Evolutionary conservation across 2,113 vertebrate species (phyloP).

Genomic region (Thomomys bottae): DNA sequence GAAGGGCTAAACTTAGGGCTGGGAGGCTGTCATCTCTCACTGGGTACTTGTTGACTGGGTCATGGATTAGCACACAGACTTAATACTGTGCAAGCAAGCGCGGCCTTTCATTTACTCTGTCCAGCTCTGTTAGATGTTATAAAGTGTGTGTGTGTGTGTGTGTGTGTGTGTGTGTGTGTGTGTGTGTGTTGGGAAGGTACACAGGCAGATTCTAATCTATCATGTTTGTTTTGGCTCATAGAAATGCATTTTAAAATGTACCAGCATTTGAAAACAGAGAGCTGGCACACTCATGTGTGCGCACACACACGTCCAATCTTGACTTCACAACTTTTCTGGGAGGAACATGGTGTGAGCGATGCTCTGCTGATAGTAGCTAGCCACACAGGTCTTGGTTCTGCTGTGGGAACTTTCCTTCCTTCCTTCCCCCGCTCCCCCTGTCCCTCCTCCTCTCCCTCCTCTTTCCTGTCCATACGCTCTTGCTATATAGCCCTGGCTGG

Average conservation of each 20-base stretch:
- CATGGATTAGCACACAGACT: not conserved
- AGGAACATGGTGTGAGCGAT: no score
- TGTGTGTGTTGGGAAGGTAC: not conserved
- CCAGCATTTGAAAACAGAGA: not conserved
- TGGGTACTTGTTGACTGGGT: slow-evolving; percentile 34
- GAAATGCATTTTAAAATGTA: not conserved
- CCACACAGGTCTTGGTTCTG: not conserved
- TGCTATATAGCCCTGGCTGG: no score
- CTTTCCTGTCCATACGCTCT: no score
- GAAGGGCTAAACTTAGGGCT: slow-evolving; percentile 59
- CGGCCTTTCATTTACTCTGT: not conserved
- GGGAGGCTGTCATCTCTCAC: slow-evolving; percentile 4
- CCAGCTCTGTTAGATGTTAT: slow-evolving; percentile 16
- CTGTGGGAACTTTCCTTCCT: not conserved
- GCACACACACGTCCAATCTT: not conserved
- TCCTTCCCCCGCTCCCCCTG: no score
- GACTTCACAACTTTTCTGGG: not conserved
- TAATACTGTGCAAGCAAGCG: slow-evolving; percentile 7
- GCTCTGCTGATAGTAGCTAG: not conserved
- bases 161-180: no score
- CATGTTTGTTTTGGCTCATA: slow-evolving; percentile 1
- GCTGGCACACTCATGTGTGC: no score
- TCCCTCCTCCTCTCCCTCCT: no score
- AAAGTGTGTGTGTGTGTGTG: no score
- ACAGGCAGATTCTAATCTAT: slow-evolving; percentile 11